A percentile compares a stretch with the other conserved stretches of the same genome.
phyloP scores from a whole-genome alignment of 30 jellyfish, hydroid and myxozoan genomes.

The Calvadosia cruxmelitensis region DNA sequence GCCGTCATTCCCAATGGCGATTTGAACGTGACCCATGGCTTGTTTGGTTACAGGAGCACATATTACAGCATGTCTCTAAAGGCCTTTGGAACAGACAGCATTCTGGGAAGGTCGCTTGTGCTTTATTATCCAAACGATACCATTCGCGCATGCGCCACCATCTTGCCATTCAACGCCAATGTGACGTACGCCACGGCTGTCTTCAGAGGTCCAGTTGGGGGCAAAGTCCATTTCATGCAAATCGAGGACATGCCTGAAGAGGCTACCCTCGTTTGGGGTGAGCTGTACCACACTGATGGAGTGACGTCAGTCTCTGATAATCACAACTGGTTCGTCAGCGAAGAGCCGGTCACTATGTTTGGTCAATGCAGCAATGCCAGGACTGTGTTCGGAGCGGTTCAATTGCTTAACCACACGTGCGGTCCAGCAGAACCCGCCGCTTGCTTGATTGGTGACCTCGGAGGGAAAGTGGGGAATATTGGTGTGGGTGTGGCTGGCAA shows the following conservation, averaged over 20 bases:
- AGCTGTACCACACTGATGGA: slow-evolving; percentile 56
- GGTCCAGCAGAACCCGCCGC: slow-evolving; percentile 36
- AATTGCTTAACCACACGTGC: slow-evolving; percentile 31
- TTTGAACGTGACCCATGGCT: slow-evolving; percentile 28
- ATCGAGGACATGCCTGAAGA: slow-evolving; percentile 17
- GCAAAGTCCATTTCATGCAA: slow-evolving; percentile 68
- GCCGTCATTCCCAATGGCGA: slow-evolving; percentile 20
- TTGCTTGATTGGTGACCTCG: slow-evolving; percentile 59
- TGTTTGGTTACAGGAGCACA: slow-evolving; percentile 12
- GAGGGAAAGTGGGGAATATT: slow-evolving; percentile 31
- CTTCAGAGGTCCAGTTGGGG: slow-evolving; percentile 49
- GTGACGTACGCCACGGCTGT: slow-evolving; percentile 55
- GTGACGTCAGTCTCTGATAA: slow-evolving; percentile 26
- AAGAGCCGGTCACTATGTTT: background rate
- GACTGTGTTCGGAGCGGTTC: slow-evolving; percentile 12
- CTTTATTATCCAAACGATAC: slow-evolving; percentile 1
- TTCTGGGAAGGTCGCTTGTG: slow-evolving; percentile 15
- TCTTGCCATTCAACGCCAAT: slow-evolving; percentile 32
- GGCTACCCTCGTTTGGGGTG: slow-evolving; percentile 43
- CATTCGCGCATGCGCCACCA: slow-evolving; percentile 55
- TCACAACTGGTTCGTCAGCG: slow-evolving; percentile 47
- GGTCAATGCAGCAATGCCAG: slow-evolving; percentile 25
- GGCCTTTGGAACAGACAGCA: slow-evolving; percentile 34
- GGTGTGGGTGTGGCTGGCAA: slow-evolving; percentile 46
- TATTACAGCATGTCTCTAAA: slow-evolving; percentile 13